phyloP scores from a whole-genome alignment of 2,797 vertebrate species.

The Hafferia zeledoni region DNA sequence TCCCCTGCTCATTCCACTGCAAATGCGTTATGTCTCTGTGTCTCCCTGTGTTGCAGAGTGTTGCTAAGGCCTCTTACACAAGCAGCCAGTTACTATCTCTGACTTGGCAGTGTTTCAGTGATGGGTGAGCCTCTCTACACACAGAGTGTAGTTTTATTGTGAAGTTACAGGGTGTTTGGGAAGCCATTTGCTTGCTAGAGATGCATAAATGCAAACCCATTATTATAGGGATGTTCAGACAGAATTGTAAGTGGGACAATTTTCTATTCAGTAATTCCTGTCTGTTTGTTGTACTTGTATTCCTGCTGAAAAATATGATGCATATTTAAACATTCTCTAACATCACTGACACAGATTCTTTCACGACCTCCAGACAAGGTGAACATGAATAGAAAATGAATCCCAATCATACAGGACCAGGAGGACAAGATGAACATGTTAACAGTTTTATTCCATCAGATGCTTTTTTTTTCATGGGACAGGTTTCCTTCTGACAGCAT shows the following conservation, averaged over 20 bases:
- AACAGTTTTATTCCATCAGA: neutral
- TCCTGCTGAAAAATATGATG: neutral
- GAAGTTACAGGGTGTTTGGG: neutral
- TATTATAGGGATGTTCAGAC: neutral
- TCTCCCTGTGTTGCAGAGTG: neutral
- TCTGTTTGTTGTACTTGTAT: neutral
- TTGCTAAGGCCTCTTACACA: constrained; percentile 30
- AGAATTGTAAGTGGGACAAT: neutral
- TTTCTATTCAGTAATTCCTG: constrained; percentile 3
- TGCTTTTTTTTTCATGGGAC: neutral
- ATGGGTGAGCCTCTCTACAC: neutral
- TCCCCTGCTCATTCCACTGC: neutral
- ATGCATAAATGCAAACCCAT: neutral
- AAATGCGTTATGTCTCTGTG: fast-evolving
- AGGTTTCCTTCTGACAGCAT: neutral
- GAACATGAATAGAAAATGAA: neutral
- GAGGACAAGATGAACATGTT: neutral
- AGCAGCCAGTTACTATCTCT: neutral
- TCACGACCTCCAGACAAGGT: neutral
- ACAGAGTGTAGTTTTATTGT: neutral
- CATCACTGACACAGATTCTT: neutral
- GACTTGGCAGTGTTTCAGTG: neutral
- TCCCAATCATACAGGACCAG: neutral
- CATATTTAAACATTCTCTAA: neutral
- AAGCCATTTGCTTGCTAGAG: constrained; percentile 18